Percentiles rank a stretch among this genome's conserved stretches.
These are phyloP conservation scores for Peromyscus maniculatus DNA, from an alignment of 2,113 vertebrate species.

Conservation along the genomic window DNA sequence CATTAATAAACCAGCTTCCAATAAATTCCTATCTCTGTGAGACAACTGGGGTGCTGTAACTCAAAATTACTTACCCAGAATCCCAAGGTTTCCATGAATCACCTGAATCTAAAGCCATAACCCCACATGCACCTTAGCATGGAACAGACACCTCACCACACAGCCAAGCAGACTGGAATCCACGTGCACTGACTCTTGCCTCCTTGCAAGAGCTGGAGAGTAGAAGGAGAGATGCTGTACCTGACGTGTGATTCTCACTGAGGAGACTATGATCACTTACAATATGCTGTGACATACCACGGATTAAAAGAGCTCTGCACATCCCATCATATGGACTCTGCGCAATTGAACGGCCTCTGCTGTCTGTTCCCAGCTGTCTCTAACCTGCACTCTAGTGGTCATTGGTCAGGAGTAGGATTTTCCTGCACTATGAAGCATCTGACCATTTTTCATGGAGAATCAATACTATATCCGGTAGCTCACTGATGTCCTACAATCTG, in stretches of 20 bases:
- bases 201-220: constrained; percentile 39
- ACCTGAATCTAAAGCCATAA: not conserved
- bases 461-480: not conserved
- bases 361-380: constrained; percentile 64
- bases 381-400: constrained; percentile 64
- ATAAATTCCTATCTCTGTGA: constrained; percentile 26
- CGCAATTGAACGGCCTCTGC: constrained; percentile 33
- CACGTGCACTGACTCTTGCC: not conserved
- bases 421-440: constrained; percentile 23
- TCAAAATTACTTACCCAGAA: not conserved
- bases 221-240: constrained; percentile 18
- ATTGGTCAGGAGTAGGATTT: constrained; percentile 63
- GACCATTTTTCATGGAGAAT: constrained; percentile 52
- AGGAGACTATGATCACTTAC: constrained; percentile 3
- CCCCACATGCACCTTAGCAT: not conserved
- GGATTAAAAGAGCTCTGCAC: constrained; percentile 68
- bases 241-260: constrained; percentile 46
- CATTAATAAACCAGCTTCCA: not conserved
- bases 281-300: constrained; percentile 60
- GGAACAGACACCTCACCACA: not conserved
- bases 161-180: not conserved
- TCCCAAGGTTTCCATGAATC: constrained; percentile 23
- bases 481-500: not conserved
- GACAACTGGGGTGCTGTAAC: not conserved
- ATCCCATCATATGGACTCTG: constrained; percentile 71